Percentiles rank a stretch among this genome's conserved stretches.
phyloP scores from a whole-genome alignment of 1,140 invertebrate species.

The Tetraneura akinire region DNA sequence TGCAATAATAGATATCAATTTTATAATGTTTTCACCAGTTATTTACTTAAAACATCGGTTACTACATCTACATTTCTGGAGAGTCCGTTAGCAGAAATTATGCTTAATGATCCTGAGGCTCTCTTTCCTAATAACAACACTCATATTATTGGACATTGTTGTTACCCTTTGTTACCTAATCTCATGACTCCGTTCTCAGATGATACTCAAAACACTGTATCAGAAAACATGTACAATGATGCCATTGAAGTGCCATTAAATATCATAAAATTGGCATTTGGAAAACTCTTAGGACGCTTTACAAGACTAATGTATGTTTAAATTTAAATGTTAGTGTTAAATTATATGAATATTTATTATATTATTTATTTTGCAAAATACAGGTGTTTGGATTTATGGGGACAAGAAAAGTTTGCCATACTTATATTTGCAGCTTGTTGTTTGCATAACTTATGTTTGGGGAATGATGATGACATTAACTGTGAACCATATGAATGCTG shows the following conservation, averaged over 20 bases:
- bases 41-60: slow-evolving; percentile 8
- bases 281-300: slow-evolving; percentile 26
- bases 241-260: slow-evolving; percentile 28
- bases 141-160: slow-evolving; percentile 30
- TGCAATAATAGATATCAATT: slow-evolving; percentile 41
- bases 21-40: slow-evolving; percentile 45
- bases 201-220: neutral
- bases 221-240: slow-evolving; percentile 1
- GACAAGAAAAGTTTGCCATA: slow-evolving; percentile 39
- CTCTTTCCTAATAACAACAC: neutral
- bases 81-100: slow-evolving; percentile 37
- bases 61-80: slow-evolving; percentile 33
- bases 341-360: neutral
- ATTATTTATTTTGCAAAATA: too few relatives aligned
- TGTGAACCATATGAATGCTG: slow-evolving; percentile 18
- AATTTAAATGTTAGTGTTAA: neutral
- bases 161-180: slow-evolving; percentile 36
- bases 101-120: slow-evolving; percentile 18
- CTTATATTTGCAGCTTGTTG: slow-evolving; percentile 43
- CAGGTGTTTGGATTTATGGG: slow-evolving; percentile 45
- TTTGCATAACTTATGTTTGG: slow-evolving; percentile 28
- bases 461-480: slow-evolving; percentile 20
- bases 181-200: slow-evolving; percentile 31
- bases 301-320: slow-evolving; percentile 31
- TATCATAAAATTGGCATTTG: slow-evolving; percentile 21